These are phyloP conservation scores for Agelas oroides DNA, from an alignment of 37 sponge, comb jelly and placozoan species.

Conservation along the genomic window DNA sequence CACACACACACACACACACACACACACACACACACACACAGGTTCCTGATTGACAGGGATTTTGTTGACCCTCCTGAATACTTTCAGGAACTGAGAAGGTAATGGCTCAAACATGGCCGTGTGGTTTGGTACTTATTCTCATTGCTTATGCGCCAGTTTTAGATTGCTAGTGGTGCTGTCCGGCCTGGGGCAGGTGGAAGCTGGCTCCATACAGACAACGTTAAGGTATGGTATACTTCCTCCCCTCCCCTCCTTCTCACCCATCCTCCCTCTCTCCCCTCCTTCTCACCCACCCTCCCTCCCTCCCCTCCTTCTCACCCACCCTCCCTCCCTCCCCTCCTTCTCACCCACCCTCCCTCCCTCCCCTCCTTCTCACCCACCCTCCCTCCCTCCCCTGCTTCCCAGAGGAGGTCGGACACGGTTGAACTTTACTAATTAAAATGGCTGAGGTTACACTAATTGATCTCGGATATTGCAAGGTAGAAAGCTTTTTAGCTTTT, in stretches of 20 bases:
- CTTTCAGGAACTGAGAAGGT: too few relatives aligned
- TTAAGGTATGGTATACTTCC: background rate
- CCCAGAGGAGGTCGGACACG: too few relatives aligned
- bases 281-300: background rate
- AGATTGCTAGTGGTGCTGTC: constrained; percentile 3
- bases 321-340: background rate
- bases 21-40: background rate
- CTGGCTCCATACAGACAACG: background rate
- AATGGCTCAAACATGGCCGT: too few relatives aligned
- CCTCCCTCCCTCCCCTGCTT: constrained; percentile 4
- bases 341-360: background rate
- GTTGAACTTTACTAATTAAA: too few relatives aligned
- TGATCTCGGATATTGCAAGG: too few relatives aligned
- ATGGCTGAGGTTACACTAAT: too few relatives aligned
- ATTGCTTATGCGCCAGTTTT: background rate
- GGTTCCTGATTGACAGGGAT: constrained; percentile 17
- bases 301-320: background rate
- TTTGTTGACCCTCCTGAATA: constrained; percentile 6
- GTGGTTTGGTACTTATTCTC: too few relatives aligned
- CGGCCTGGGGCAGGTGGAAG: constrained; percentile 3
- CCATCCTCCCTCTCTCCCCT: background rate
- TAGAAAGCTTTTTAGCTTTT: too few relatives aligned
- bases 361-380: constrained; percentile 3
- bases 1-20: too few relatives aligned
- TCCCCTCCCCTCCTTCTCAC: too few relatives aligned